Conservation (phyloP, 2,797 vertebrate genomes). For the Manis pentadactyla region DNA sequence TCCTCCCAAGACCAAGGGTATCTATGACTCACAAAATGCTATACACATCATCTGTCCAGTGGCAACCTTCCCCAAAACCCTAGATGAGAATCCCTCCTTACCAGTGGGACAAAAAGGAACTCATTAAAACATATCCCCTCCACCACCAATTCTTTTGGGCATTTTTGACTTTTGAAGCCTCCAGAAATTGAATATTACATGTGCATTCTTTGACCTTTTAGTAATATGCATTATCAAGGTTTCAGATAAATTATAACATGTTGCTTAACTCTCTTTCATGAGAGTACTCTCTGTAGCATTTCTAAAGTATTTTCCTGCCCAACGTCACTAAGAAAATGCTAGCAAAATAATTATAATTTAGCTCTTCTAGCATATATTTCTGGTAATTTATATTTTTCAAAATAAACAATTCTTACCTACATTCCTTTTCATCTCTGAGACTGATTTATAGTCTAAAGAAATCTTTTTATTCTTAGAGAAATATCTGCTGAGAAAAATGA, state of each 20-base stretch:
- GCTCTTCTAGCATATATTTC: background rate
- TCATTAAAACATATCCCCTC: background rate
- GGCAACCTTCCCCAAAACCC: too few species aligned
- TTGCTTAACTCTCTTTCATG: background rate
- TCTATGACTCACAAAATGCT: background rate
- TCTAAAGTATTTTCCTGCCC: background rate
- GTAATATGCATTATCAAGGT: background rate
- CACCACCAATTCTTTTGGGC: background rate
- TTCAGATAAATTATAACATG: background rate
- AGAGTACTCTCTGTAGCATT: background rate
- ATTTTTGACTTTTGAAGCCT: background rate
- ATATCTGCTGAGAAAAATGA: background rate
- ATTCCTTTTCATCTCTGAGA: background rate
- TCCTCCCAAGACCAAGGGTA: background rate
- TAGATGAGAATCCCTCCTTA: background rate
- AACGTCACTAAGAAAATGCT: background rate
- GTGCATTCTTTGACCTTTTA: background rate
- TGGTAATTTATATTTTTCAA: background rate
- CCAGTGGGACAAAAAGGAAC: background rate
- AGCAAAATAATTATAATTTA: background rate
- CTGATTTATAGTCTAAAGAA: background rate
- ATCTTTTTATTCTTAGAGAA: background rate
- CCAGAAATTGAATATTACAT: background rate
- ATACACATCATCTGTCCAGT: background rate
- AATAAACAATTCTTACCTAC: background rate